These are phyloP conservation scores for Hypothenemus hampei DNA, from an alignment of 1,140 invertebrate genomes.

Conservation along the genomic window DNA sequence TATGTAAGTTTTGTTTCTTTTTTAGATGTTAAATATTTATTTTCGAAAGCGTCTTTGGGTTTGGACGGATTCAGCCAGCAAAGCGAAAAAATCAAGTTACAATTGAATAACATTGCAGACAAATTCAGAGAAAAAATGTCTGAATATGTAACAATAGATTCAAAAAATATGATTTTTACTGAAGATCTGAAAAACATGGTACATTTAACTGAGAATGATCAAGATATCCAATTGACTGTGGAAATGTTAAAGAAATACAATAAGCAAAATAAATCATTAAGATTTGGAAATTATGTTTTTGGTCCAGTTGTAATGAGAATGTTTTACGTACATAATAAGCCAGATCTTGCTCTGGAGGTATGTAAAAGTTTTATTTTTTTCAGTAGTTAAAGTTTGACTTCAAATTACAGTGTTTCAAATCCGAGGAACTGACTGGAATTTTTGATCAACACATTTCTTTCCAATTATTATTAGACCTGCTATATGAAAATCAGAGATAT, in stretches of 20 bases:
- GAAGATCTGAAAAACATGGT: constrained; percentile 81
- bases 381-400: constrained; percentile 7
- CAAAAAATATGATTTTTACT: constrained; percentile 68
- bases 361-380: constrained; percentile 22
- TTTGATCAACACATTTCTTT: constrained; percentile 69
- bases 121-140: constrained; percentile 65
- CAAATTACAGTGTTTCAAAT: constrained; percentile 52
- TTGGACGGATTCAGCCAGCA: constrained; percentile 54
- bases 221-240: constrained; percentile 60
- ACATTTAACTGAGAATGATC: constrained; percentile 56
- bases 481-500: constrained; percentile 66
- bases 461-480: constrained; percentile 66
- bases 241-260: constrained; percentile 64
- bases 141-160: constrained; percentile 50
- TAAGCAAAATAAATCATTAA: constrained; percentile 61
- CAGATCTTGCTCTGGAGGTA: constrained; percentile 59
- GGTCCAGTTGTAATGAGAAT: constrained; percentile 79
- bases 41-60: constrained; percentile 53
- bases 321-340: constrained; percentile 65
- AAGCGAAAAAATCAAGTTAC: constrained; percentile 50
- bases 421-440: constrained; percentile 55
- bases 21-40: constrained; percentile 44
- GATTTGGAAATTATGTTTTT: constrained; percentile 76
- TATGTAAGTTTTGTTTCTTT: not conserved
- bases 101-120: constrained; percentile 55